A percentile compares a stretch with the other conserved stretches of the same genome.
phyloP scores from a whole-genome alignment of 1,140 invertebrate genomes.

The Drosophila setifemur region DNA sequence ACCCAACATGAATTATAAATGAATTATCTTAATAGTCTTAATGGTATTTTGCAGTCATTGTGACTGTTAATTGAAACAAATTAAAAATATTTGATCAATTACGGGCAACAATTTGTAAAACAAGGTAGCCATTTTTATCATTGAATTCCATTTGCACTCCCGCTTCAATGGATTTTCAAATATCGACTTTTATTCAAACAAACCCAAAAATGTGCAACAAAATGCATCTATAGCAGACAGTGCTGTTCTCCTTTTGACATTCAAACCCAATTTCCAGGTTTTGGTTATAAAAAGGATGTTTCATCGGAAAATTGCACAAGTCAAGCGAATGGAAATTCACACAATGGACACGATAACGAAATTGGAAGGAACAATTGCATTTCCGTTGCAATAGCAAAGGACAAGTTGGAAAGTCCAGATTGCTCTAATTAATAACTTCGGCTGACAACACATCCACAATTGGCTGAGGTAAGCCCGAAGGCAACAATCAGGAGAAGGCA shows the following conservation, averaged over 20 bases:
- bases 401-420: slow-evolving; percentile 15
- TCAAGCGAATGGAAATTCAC: slow-evolving; percentile 14
- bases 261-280: slow-evolving; percentile 27
- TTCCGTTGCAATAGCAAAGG: not conserved
- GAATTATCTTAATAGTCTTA: no score
- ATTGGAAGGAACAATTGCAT: slow-evolving; percentile 6
- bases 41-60: no score
- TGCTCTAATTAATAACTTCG: slow-evolving; percentile 58
- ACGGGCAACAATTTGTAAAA: no score
- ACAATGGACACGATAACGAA: not conserved
- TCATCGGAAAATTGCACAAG: slow-evolving; percentile 5
- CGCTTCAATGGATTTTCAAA: not conserved
- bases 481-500: not conserved
- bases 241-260: slow-evolving; percentile 1
- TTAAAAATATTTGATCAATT: no score
- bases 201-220: slow-evolving; percentile 2
- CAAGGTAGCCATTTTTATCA: no score
- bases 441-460: not conserved
- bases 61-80: no score
- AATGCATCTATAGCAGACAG: not conserved
- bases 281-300: slow-evolving; percentile 1
- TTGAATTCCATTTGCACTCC: not conserved
- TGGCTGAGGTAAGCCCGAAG: not conserved
- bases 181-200: not conserved
- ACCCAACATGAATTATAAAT: no score